Base-by-base conservation (phyloP, 2,113 vertebrate species). In the Numida meleagris region DNA sequence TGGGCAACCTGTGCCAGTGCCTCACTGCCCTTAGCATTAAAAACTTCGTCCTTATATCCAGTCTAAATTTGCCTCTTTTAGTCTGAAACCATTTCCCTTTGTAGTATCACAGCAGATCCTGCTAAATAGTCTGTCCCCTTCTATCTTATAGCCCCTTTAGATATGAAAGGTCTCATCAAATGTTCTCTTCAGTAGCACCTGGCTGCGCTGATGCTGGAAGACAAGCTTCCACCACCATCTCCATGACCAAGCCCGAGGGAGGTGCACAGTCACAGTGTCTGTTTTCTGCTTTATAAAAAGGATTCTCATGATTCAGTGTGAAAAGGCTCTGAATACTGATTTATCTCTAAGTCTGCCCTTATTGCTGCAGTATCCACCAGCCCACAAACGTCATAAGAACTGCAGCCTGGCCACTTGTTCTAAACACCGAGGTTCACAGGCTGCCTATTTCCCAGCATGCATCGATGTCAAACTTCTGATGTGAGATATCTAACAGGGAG, bases 261-360 rank as follows among this genome's bases (percentile, higher is more conserved):
- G 42, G 23, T 31, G 73, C 33, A 4, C 75, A 17, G 53, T 50
- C 58, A 58, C 33, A 14, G 45, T 59, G 59, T 63, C 93, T 91
- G 87, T 62, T 89, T 89, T 38, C 85, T 59, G 0, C 0, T 72
- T 86, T 94, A 86, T 96, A 91, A 94, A 95, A 94, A 95, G 88
- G 82, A 78, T 81, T 65, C 91, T 95, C 79, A 81, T 87, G 93
- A 95, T 72, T 95, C 89, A 94, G 75, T 72, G 89, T 1, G 43
- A 94, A 92, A 80, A 82, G 75, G 7, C 68, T 90, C 72, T 85
- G 89, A 82, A 72, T 48, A 78, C 51, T 78, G 79, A 86, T 88
- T 93, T 91, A 70, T 93, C 85, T 77, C 82, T 46, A 61, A 40
- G 36, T 55, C 85, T 94, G 85, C 89, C 93, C 94, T 94, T 59